These are phyloP conservation scores for Centrocercus urophasianus DNA, from an alignment of 2,113 vertebrate species.

Conservation along the genomic window DNA sequence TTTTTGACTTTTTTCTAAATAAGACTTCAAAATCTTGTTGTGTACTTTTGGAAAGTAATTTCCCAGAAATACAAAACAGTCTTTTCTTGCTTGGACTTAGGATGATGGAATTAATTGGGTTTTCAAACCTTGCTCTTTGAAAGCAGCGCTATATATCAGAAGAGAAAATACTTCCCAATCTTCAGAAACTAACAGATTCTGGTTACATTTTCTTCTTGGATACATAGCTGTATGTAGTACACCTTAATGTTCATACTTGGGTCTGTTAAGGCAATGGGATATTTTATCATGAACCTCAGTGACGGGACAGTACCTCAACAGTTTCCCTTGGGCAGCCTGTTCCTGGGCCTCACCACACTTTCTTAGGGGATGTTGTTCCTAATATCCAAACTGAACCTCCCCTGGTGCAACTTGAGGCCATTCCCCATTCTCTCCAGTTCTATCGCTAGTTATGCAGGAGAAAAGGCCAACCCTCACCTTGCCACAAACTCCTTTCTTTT, in stretches of 20 bases:
- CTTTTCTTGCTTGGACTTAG: background rate
- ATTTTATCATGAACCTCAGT: background rate
- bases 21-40: background rate
- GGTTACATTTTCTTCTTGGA: background rate
- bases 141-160: background rate
- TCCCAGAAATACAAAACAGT: background rate
- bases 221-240: background rate
- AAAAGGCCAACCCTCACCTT: too few relatives aligned
- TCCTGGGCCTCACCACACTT: too few relatives aligned
- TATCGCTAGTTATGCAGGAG: too few relatives aligned
- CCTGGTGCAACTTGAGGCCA: too few relatives aligned
- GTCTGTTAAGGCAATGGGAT: accelerated
- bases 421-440: too few relatives aligned
- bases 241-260: background rate
- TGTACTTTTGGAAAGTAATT: background rate
- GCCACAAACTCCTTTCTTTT: too few relatives aligned
- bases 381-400: too few relatives aligned
- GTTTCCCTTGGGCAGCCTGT: too few relatives aligned
- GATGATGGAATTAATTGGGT: constrained; percentile 1
- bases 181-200: background rate
- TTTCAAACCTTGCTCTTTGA: constrained; percentile 1
- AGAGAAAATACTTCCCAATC: background rate
- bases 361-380: too few relatives aligned
- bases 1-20: background rate
- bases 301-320: background rate